Base-by-base conservation (phyloP, 2,888 invertebrate genomes). In the Heteromurus nitidus region DNA sequence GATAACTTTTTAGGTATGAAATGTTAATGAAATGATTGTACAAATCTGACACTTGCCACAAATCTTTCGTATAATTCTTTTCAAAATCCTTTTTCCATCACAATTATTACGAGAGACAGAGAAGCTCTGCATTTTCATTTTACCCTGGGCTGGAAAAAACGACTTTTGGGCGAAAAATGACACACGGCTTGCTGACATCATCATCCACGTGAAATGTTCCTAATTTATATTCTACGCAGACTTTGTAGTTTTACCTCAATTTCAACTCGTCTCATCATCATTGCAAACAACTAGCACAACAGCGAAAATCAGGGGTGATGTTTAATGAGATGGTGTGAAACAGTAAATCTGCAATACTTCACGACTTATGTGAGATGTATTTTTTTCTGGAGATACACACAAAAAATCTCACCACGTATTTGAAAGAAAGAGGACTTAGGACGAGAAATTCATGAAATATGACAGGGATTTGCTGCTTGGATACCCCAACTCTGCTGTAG, bases 201-300 rank as follows among this genome's bases (percentile, higher is more conserved):
- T 76, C 76, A 31, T 50, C 67, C 5, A 65, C 58, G 79, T 47
- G 79, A 72, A 80, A 67, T 50, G 3, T 20, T 42, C 18, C 77
- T 79, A 24, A 80, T 80, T 80, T 72, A 72, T 80, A 80, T 80
- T 80, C 79, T 72, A 44, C 47, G 58, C 79, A 67, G 62, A 68
- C 53, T 31, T n/a, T 7, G 20, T 72, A 30, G 60, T 60, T 80
- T 68, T 80, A 65, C 53, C 55, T 67, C 36, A 3, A 60, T 60
- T 60, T 30, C 60, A 30, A 18, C 30, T 60, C 31, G 28, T 47
- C 44, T 65, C 44, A 24, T 36, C 44, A 24, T 26, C 62, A 58
- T 44, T 58, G 50, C 50, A 77, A 47, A 26, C 31, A 55, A 53
- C 42, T 18, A 65, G 36, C 36, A 36, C 36, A 36, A 36, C 36